These are phyloP conservation scores for Paracanthobrama guichenoti DNA, from an alignment of 2,113 vertebrate genomes.

Conservation along the genomic window DNA sequence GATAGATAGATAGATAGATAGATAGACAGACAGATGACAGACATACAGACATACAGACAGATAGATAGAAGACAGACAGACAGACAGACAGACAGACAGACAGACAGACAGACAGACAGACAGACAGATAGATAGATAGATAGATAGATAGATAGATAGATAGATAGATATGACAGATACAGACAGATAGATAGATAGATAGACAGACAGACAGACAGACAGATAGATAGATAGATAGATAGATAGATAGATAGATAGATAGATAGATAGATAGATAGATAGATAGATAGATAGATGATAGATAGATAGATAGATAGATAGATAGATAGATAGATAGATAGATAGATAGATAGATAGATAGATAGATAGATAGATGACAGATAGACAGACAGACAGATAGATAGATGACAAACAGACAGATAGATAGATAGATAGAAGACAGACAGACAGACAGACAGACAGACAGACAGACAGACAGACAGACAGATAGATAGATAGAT, in stretches of 20 bases:
- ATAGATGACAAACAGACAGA: background rate
- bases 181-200: background rate
- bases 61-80: background rate
- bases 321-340: too few species aligned
- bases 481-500: background rate
- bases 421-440: background rate
- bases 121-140: background rate
- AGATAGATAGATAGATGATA: slow-evolving; percentile 33
- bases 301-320: too few species aligned
- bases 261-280: background rate
- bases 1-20: background rate
- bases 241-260: too few species aligned
- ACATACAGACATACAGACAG: slow-evolving; percentile 34
- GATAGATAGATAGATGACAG: background rate
- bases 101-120: background rate
- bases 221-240: slow-evolving; percentile 22
- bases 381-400: background rate
- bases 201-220: background rate
- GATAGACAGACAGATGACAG: background rate
- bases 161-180: background rate
- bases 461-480: background rate
- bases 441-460: background rate
- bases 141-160: background rate
- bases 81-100: background rate
- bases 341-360: too few species aligned